These are phyloP conservation scores for Pemphigus obesinymphae DNA, from an alignment of 1,140 invertebrate species.

Conservation along the genomic window DNA sequence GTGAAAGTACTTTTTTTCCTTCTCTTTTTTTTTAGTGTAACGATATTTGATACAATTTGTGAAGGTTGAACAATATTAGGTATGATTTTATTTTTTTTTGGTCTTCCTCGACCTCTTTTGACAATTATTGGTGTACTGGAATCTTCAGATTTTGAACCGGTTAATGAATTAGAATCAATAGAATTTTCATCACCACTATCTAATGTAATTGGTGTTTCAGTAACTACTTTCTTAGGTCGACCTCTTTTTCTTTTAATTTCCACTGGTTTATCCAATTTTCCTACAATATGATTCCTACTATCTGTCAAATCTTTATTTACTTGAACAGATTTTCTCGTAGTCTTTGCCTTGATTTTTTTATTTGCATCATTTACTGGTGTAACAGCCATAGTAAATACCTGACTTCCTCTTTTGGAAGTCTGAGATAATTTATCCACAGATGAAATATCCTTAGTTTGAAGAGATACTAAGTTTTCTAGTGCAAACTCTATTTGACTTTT, in stretches of 20 bases:
- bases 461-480: not conserved
- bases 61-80: not conserved
- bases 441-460: not conserved
- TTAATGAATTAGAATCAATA: not conserved
- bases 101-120: not conserved
- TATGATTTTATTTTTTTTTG: not conserved
- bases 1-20: not conserved
- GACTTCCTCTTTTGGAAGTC: not conserved
- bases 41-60: not conserved
- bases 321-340: not conserved
- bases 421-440: not conserved
- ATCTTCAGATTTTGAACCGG: not conserved
- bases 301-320: not conserved
- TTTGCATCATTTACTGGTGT: not conserved
- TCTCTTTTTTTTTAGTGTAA: not conserved
- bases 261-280: not conserved
- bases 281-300: not conserved
- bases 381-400: not conserved
- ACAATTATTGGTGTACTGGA: not conserved
- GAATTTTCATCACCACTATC: not conserved
- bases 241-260: slow-evolving; percentile 23
- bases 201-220: not conserved
- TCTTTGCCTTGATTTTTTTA: not conserved
- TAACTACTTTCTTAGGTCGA: not conserved
- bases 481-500: slow-evolving; percentile 78